Percentiles rank a stretch among this genome's conserved stretches.
Conservation (phyloP, 2,113 vertebrate genomes). For the Aleadryas rufinucha region DNA sequence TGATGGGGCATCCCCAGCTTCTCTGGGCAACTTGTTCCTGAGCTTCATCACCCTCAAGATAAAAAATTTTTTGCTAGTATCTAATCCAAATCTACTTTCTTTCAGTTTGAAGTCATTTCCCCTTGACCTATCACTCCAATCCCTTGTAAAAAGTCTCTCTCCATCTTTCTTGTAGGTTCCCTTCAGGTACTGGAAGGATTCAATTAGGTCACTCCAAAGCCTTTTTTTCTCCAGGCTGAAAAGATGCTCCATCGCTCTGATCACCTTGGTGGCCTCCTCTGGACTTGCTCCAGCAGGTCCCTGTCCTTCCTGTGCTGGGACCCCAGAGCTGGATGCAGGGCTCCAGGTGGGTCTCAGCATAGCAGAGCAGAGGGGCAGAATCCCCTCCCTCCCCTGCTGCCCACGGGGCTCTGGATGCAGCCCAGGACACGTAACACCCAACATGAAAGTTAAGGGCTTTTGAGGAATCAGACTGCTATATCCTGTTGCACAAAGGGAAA, state of each 20-base stretch:
- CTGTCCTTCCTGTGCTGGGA: not conserved
- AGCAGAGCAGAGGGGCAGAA: not conserved
- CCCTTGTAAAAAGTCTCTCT: not conserved
- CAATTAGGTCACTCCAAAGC: not conserved
- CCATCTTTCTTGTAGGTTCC: not conserved
- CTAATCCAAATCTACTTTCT: not conserved
- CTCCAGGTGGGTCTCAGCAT: not conserved
- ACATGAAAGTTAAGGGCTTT: not conserved
- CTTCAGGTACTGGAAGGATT: not conserved
- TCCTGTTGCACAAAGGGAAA: not conserved
- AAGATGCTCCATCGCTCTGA: not conserved
- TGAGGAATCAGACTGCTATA: not conserved
- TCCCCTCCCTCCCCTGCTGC: not conserved
- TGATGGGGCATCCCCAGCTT: not conserved
- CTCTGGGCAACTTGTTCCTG: not conserved
- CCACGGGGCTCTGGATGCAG: not conserved
- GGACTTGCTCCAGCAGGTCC: accelerated
- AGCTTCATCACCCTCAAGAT: not conserved
- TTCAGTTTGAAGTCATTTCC: not conserved
- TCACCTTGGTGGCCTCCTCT: too few relatives aligned
- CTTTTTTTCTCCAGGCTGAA: not conserved
- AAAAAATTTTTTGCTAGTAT: not conserved
- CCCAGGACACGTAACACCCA: not conserved
- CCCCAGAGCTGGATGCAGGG: not conserved
- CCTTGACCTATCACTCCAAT: not conserved